Conservation (phyloP, 1,140 invertebrate genomes). For the Brachionus angularis region DNA sequence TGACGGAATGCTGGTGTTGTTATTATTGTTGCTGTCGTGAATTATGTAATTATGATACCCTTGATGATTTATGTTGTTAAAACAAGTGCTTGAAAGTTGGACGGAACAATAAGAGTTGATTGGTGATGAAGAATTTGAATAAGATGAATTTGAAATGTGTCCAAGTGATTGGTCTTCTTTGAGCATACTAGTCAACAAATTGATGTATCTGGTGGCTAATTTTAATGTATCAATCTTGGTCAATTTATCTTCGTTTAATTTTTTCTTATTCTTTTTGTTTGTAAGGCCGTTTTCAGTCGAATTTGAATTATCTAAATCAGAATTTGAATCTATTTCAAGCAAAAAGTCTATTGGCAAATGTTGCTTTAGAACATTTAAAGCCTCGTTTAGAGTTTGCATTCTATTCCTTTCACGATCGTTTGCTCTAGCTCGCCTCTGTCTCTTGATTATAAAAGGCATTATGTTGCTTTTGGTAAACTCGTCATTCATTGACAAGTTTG, state of each 20-base stretch:
- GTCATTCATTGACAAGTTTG: background rate
- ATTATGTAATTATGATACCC: too few relatives aligned
- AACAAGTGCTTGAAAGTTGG: too few relatives aligned
- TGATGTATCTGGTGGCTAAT: constrained; percentile 28
- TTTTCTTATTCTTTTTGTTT: constrained; percentile 6
- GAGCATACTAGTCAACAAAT: constrained; percentile 15
- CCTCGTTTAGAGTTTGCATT: constrained; percentile 34
- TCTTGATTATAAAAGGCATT: constrained; percentile 39
- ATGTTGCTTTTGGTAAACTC: constrained; percentile 39
- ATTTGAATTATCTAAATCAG: background rate
- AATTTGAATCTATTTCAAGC: background rate
- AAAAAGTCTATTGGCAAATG: constrained; percentile 31
- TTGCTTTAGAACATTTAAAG: background rate
- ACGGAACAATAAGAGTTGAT: background rate
- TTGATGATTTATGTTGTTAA: too few relatives aligned
- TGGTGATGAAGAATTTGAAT: background rate
- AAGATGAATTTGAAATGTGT: background rate
- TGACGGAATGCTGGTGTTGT: too few relatives aligned
- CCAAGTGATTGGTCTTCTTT: background rate
- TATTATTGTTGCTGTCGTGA: too few relatives aligned
- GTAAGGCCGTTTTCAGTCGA: background rate
- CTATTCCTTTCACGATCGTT: constrained; percentile 40
- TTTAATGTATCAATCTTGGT: constrained; percentile 38
- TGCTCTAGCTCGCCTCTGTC: constrained; percentile 21
- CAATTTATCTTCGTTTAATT: constrained; percentile 7